These are phyloP conservation scores for Scelioninae gen. 1 DNA, from an alignment of 2,888 invertebrate genomes.

Conservation along the genomic window DNA sequence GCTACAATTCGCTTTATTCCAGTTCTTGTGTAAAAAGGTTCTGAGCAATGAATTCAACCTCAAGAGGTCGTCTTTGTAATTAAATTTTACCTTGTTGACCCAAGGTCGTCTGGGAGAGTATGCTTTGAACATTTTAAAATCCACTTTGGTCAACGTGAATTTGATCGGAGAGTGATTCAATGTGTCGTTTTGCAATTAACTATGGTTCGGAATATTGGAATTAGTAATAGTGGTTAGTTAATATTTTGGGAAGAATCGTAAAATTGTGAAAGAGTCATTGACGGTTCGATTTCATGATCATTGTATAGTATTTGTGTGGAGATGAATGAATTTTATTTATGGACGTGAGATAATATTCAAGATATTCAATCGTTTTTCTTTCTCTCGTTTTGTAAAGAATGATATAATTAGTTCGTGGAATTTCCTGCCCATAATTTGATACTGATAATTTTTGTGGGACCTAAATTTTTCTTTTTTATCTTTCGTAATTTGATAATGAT, in stretches of 20 bases:
- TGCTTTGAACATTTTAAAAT: constrained; percentile 34
- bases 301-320: constrained; percentile 20
- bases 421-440: constrained; percentile 38
- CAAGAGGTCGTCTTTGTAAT: constrained; percentile 35
- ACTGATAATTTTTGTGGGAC: background rate
- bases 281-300: constrained; percentile 6
- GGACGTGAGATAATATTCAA: constrained; percentile 28
- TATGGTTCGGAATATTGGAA: background rate
- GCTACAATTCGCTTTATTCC: background rate
- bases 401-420: constrained; percentile 29
- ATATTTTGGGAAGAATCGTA: constrained; percentile 1
- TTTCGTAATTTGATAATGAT: constrained; percentile 24
- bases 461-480: constrained; percentile 6
- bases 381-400: constrained; percentile 3
- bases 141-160: background rate
- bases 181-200: background rate
- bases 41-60: constrained; percentile 29
- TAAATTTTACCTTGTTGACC: constrained; percentile 55
- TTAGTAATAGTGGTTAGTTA: constrained; percentile 21
- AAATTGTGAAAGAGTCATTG: constrained; percentile 17
- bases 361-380: constrained; percentile 10
- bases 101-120: constrained; percentile 34
- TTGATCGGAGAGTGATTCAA: background rate
- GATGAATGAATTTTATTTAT: constrained; percentile 42
- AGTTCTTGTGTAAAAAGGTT: constrained; percentile 16